Evolutionary conservation across 2,113 vertebrate genomes (phyloP), one percentile per base, ranked within the genome.

Genomic region (Odocoileus hemionus): DNA sequence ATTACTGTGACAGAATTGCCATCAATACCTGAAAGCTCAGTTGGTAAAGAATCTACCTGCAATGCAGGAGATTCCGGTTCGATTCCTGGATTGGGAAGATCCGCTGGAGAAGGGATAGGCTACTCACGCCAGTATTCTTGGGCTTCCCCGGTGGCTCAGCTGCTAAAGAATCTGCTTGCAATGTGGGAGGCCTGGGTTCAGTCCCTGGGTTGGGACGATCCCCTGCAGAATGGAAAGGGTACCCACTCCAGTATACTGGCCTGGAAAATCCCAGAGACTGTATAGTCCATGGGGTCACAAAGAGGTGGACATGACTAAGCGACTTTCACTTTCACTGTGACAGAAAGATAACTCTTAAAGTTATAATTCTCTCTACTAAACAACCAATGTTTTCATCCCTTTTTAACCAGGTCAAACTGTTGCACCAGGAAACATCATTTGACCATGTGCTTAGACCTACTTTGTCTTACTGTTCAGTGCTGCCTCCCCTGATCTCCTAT

Each of bases 301-400:
- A 74, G 67, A 54, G 52, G 16, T 19, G 16, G 52, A 54, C 16
- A 52, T 16, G 52, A 52, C 15, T 52, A 15, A 52, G 0, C 0
- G 2, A 74, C 67, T 74, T 70, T 23, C 67, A 39, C 67, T 39
- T 74, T 39, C 36, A 74, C 21, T 39, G n/a, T 74, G 36, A 89
- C 10, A 84, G 54, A 76, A 86, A 36, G 43, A 28, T 90, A 76
- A 67, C 10, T 88, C 36, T 54, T 54, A 26, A 95, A 61, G 52
- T 45, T 43, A 54, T 60, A 90, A 58, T 76, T 54, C 55, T 76
- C 61, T 89, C 45, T 90, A 52, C 61, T 60, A 47, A 74, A 85
- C 52, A 70, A 74, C 12, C n/a, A 78, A 1, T 43, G 45, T 91
- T 33, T 95, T 67, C 80, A 60, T 26, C 11, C 45, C n/a, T 61